A percentile compares a stretch with the other conserved stretches of the same genome.
Evolutionary conservation across 2,113 vertebrate genomes (phyloP).

Genomic region (Actenoides lindsayi): DNA sequence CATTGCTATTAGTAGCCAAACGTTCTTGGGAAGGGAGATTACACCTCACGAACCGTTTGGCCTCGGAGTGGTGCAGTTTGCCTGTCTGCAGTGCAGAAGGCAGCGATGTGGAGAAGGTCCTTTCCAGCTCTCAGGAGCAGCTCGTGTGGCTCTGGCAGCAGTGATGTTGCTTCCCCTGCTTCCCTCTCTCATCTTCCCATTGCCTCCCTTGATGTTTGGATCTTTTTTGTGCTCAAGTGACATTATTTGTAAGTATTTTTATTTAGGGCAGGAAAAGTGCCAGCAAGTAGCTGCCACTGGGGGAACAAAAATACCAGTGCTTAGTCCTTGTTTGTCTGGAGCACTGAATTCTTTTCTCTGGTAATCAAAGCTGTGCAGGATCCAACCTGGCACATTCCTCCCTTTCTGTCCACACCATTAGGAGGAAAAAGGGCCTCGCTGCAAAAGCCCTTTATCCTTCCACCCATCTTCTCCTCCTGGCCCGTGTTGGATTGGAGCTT

Average conservation of each 20-base stretch:
- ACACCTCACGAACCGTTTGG: neutral
- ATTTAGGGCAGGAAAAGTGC: neutral
- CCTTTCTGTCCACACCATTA: neutral
- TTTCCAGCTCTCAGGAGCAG: neutral
- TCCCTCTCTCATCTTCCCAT: neutral
- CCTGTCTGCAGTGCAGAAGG: neutral
- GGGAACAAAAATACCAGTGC: neutral
- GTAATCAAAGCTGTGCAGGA: neutral
- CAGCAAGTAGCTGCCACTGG: neutral
- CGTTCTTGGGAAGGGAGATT: neutral
- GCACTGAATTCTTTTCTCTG: neutral
- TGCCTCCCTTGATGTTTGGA: neutral
- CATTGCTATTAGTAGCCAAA: neutral
- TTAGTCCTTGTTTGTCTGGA: neutral
- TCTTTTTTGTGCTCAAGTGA: neutral
- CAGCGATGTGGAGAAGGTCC: neutral
- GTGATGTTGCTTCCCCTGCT: neutral
- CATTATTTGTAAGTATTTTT: neutral
- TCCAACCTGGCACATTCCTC: neutral
- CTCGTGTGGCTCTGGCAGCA: fast-evolving
- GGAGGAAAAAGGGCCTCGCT: neutral
- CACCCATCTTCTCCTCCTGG: neutral
- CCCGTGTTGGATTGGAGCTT: fast-evolving
- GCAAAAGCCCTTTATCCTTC: neutral
- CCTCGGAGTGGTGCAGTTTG: neutral